Base-by-base conservation (phyloP, 30 jellyfish, hydroid and myxozoan genomes). In the Pelagia noctiluca region DNA sequence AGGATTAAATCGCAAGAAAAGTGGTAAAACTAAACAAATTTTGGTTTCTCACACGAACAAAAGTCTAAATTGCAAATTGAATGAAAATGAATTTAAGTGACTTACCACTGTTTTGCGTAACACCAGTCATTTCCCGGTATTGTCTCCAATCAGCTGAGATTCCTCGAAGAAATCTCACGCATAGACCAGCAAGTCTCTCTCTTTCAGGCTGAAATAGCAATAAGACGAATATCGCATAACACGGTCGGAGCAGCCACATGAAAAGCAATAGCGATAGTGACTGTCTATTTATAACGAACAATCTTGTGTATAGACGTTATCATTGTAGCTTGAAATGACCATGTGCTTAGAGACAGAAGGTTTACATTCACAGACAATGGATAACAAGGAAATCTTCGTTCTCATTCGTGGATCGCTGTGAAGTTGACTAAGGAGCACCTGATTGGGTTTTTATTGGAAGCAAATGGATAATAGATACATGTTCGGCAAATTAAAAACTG, bases 271-370 rank as follows among this genome's bases (percentile, higher is more conserved):
- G 57, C 30, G 60, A 34, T 72, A 57, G 61, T 12, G 16, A 46
- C 19, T 60, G 8, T 72, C 90, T 80, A 26, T 80, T 80, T 80
- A 80, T 80, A 80, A 21, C 31, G 47, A 10, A 24, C 89, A 71
- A 46, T 30, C 71, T 80, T 80, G 82, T 25, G 90, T 16, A 37
- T 5, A 34, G 83, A 46, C 63, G 16, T 64, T 65, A 66, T 49
- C 28, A 64, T 80, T 80, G 90, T 80, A 80, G 84, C 84, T 80
- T 80, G 35, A 28, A 62, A 35, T 7, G 48, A 50, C 90, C 90
- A 80, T 80, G 90, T 80, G 90, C 90, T 80, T 76, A 62, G 33
- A 80, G 90, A 80, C 90, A 80, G 79, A 80, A 80, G 90, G 90
- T 80, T 80, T 80, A 63, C 84, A 57, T 80, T 78, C 35, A 60